Evolutionary conservation across 2,113 vertebrate genomes (phyloP).

Genomic region (Zingel zingel): DNA sequence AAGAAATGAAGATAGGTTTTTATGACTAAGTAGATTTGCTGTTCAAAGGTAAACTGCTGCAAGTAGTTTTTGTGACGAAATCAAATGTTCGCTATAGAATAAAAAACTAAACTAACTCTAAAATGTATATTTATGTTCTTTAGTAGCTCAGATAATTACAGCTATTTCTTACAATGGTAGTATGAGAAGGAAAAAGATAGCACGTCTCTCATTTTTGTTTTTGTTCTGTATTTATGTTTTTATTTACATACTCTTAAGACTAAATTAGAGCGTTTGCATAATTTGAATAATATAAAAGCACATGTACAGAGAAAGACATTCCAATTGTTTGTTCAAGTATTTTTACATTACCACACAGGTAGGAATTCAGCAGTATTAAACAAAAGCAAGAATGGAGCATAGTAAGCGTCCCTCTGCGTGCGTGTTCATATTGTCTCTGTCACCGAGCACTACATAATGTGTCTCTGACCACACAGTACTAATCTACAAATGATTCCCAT

Average conservation of each 20-base stretch:
- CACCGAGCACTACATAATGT: slow-evolving; percentile 20
- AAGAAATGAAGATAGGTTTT: slow-evolving; percentile 14
- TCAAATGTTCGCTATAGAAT: not conserved
- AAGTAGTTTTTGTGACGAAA: slow-evolving; percentile 7
- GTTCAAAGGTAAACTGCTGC: slow-evolving; percentile 13
- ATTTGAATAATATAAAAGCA: slow-evolving; percentile 5
- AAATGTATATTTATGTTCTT: not conserved
- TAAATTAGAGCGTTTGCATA: slow-evolving; percentile 18
- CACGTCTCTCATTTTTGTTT: not conserved
- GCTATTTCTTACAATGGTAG: not conserved
- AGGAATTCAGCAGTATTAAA: slow-evolving; percentile 33
- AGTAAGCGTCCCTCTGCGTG: slow-evolving; percentile 15
- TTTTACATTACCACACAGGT: slow-evolving; percentile 29
- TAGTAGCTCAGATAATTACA: not conserved
- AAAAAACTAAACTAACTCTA: slow-evolving; percentile 1
- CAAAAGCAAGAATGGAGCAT: slow-evolving; percentile 7
- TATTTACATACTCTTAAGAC: slow-evolving; percentile 23
- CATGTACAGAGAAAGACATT: not conserved
- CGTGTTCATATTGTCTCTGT: slow-evolving; percentile 22
- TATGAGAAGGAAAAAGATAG: not conserved
- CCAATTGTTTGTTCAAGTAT: slow-evolving; percentile 13
- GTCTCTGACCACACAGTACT: slow-evolving; percentile 45
- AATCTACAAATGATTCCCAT: slow-evolving; percentile 47
- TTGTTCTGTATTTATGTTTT: not conserved
- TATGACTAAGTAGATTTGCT: slow-evolving; percentile 28